Base-by-base conservation (phyloP, 2,797 vertebrate genomes). In the Tapirus indicus region DNA sequence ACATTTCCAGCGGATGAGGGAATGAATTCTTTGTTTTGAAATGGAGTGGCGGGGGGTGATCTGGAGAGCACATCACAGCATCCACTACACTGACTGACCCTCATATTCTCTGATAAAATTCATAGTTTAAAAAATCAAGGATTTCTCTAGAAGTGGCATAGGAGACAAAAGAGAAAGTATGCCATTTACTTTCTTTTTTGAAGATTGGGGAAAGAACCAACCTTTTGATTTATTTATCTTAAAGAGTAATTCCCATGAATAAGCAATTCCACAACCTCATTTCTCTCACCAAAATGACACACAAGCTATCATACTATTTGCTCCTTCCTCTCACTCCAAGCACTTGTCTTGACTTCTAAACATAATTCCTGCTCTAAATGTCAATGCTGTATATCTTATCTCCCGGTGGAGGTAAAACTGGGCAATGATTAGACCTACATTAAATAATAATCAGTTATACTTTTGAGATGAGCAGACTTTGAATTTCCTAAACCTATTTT, bases 401-500 rank as follows among this genome's bases (percentile, higher is more conserved):
- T 49, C 49, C 84, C 68, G 62, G 2, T 58, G 54, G 60, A 91
- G 38, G 75, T 52, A 54, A 93, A 94, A 75, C 68, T 38, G 60
- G 71, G 44, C 52, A 13, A 78, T 64, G 54, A 89, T 62, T 87
- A 68, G 27, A 87, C 92, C 64, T 87, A 38, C 41, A 13, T 84
- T 91, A 95, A 96, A 82, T n/a, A 90, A 85, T 58, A 56, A 94
- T 79, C 41, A 54, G 21, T 88, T 84, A n/a, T 27, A 58, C 38
- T 77, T 91, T 90, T 68, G 32, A 89, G 80, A 92, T 72, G 64
- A 86, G 52, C 16, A 41, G 74, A 92, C 41, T 80, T 88, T 68
- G 58, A 88, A 80, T 91, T 94, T 94, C 27, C 69, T 93, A 35
- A 97, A 41, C 25, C 35, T 62, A 18, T 80, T 92, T 93, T 77